Conservation (phyloP, 2,113 vertebrate species). For the Salvelinus namaycush region DNA sequence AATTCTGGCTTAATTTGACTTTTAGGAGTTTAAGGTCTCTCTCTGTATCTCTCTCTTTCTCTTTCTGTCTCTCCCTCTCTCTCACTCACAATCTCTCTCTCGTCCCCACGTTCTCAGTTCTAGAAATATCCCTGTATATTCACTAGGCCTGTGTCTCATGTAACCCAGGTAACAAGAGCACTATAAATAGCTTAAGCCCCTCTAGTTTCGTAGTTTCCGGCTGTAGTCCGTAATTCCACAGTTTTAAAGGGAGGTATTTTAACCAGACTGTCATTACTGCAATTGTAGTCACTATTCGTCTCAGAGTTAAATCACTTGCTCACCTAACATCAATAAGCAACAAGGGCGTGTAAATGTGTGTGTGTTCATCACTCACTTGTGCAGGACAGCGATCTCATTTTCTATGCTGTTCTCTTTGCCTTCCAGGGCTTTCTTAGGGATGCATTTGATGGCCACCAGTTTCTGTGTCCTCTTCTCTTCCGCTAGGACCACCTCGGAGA, state of each 20-base stretch:
- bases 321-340: not conserved
- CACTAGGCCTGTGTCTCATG: constrained; percentile 61
- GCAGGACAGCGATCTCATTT: constrained; percentile 94
- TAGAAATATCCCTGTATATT: constrained; percentile 55
- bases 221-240: constrained; percentile 62
- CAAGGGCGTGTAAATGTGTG: not conserved
- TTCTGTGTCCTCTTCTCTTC: constrained; percentile 90
- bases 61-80: not conserved
- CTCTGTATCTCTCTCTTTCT: not conserved
- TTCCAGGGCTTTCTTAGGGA: constrained; percentile 93
- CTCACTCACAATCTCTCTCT: not conserved
- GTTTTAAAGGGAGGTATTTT: constrained; percentile 55
- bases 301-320: not conserved
- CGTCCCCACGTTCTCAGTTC: constrained; percentile 45
- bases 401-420: constrained; percentile 96
- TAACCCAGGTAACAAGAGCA: constrained; percentile 77
- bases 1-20: no score
- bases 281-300: not conserved
- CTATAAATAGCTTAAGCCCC: constrained; percentile 77
- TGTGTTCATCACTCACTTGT: constrained; percentile 81
- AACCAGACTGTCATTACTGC: constrained; percentile 40
- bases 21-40: not conserved
- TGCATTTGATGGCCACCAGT: constrained; percentile 96
- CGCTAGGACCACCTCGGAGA: constrained; percentile 95
- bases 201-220: constrained; percentile 70